These are phyloP conservation scores for Zoanthus gigantus DNA, from an alignment of 92 coral and sea anemone species.

Conservation along the genomic window DNA sequence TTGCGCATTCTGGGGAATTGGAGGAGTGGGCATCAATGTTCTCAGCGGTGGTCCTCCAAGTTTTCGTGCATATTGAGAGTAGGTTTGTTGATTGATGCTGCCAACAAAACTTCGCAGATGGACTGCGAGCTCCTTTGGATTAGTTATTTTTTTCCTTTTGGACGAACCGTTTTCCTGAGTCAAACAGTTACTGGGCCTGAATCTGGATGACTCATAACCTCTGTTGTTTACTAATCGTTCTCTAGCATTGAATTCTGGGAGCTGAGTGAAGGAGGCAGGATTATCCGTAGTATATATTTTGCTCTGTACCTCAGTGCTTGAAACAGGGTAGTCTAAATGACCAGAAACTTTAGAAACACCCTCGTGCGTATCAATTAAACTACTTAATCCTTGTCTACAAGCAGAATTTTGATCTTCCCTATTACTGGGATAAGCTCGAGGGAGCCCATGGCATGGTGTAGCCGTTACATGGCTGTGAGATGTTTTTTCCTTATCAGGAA, in stretches of 20 bases:
- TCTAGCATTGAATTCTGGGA: not conserved
- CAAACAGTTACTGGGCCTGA: not conserved
- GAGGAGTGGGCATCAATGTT: not conserved
- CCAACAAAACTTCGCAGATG: slow-evolving; percentile 39
- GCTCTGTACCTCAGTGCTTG: not conserved
- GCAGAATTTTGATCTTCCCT: not conserved
- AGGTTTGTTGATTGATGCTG: slow-evolving; percentile 13
- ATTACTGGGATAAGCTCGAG: not conserved
- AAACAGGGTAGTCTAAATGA: not conserved
- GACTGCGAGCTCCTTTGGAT: slow-evolving; percentile 3
- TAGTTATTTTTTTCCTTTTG: not conserved
- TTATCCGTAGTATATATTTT: not conserved
- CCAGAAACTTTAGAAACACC: not conserved
- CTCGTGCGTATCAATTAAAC: not conserved
- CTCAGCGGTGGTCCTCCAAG: slow-evolving; percentile 18
- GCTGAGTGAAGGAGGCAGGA: not conserved
- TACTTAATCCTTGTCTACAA: not conserved
- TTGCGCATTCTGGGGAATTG: not conserved
- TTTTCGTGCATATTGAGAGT: slow-evolving; percentile 15
- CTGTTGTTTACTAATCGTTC: not conserved
- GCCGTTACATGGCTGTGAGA: not conserved
- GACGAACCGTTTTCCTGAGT: not conserved
- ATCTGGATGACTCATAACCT: not conserved
- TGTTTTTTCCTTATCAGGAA: not conserved
- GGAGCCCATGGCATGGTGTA: not conserved